Percentiles rank a stretch among this genome's conserved stretches.
Evolutionary conservation across 2,888 invertebrate genomes (phyloP).

Genomic region (Epinotia nisella): DNA sequence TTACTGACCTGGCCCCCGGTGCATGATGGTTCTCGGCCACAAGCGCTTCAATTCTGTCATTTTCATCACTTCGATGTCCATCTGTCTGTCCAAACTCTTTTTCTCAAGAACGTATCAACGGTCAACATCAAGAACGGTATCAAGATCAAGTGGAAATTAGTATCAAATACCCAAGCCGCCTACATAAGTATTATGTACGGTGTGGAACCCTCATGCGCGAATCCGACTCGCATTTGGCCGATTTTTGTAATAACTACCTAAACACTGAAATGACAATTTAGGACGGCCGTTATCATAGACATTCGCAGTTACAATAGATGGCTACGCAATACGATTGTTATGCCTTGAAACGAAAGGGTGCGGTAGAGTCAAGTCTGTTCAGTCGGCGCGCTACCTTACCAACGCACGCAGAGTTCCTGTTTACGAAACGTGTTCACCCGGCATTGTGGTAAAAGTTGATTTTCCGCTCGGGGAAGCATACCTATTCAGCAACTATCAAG

Average conservation of each 20-base stretch:
- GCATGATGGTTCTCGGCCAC: no score
- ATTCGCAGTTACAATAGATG: constrained; percentile 2
- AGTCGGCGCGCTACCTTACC: constrained; percentile 16
- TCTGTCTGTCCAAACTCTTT: no score
- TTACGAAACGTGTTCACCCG: constrained; percentile 71
- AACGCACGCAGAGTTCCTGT: constrained; percentile 70
- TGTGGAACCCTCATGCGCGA: no score
- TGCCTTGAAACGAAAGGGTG: constrained; percentile 14
- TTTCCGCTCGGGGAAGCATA: constrained; percentile 72
- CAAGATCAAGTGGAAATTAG: no score
- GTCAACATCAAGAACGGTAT: no score
- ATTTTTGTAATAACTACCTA: neutral
- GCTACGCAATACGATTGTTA: constrained; percentile 7
- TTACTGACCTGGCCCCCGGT: no score
- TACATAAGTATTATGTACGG: no score
- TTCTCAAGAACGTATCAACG: no score
- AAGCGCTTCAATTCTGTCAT: no score
- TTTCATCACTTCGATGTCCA: no score
- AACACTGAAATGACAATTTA: neutral
- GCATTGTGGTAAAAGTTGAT: constrained; percentile 81
- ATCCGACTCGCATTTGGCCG: no score
- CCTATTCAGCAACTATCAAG: constrained; percentile 53
- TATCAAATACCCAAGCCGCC: no score
- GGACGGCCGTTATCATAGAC: neutral
- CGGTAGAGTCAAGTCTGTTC: constrained; percentile 6